Evolutionary conservation across 2,888 invertebrate genomes (phyloP).

Genomic region (Thymelicus lineola): DNA sequence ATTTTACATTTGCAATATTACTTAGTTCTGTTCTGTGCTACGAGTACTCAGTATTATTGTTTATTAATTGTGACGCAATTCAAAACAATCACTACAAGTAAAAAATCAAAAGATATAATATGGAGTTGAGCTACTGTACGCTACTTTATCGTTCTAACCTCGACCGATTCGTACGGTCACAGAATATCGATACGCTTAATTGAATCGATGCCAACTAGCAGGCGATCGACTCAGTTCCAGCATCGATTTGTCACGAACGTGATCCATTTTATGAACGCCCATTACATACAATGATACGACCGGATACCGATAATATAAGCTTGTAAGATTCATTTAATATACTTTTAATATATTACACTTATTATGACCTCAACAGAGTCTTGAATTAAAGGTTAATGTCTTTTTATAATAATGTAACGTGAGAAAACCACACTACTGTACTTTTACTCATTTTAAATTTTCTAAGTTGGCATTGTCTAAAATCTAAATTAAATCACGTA

Average conservation of each 20-base stretch:
- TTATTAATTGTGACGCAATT: too few species aligned
- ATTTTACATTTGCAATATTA: too few species aligned
- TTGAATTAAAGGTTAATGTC: neutral
- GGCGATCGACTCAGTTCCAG: conserved; percentile 40
- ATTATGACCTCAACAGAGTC: neutral
- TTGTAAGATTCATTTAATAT: conserved; percentile 6
- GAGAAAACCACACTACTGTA: neutral
- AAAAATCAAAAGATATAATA: neutral
- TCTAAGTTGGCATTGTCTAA: too few species aligned
- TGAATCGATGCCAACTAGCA: conserved; percentile 53
- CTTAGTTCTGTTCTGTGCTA: too few species aligned
- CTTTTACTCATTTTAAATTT: too few species aligned
- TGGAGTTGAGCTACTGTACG: conserved; percentile 14
- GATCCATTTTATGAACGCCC: conserved; percentile 14
- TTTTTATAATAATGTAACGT: neutral
- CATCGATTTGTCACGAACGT: conserved; percentile 59
- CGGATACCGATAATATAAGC: conserved; percentile 9
- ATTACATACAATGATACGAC: conserved; percentile 5
- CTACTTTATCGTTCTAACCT: conserved; percentile 13
- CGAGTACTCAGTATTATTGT: too few species aligned
- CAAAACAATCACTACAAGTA: too few species aligned
- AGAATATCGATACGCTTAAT: conserved; percentile 53
- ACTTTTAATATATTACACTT: neutral
- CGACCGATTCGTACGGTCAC: conserved; percentile 37
- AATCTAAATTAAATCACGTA: too few species aligned